These are phyloP conservation scores for Leptodirus hochenwartii DNA, from an alignment of 2,888 invertebrate genomes.

Conservation along the genomic window DNA sequence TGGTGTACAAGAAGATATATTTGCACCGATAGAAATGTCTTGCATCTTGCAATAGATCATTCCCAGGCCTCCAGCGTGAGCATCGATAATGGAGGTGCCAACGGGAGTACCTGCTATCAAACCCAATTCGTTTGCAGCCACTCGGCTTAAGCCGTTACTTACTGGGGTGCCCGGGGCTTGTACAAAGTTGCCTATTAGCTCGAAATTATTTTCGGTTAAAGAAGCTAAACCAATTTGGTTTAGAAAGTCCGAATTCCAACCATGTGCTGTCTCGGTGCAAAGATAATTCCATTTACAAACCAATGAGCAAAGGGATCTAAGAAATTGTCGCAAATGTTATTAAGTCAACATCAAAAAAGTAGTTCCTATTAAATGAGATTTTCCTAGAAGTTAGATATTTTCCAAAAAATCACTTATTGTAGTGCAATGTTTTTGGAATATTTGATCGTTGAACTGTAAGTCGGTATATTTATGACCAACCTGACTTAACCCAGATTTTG, in stretches of 20 bases:
- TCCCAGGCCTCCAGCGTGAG: constrained; percentile 86
- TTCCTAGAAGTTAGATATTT: too few relatives aligned
- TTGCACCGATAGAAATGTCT: too few relatives aligned
- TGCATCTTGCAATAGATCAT: constrained; percentile 71
- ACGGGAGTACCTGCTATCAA: constrained; percentile 58
- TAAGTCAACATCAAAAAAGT: not conserved
- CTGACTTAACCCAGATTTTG: too few relatives aligned
- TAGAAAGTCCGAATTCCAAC: constrained; percentile 63
- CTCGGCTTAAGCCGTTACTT: constrained; percentile 39
- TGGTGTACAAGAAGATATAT: too few relatives aligned
- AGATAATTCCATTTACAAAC: constrained; percentile 92
- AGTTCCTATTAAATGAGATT: too few relatives aligned
- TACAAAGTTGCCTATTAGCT: constrained; percentile 48
- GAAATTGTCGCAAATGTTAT: not conserved
- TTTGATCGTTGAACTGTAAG: too few relatives aligned
- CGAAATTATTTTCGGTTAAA: constrained; percentile 43
- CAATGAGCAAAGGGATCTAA: constrained; percentile 74
- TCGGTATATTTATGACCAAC: too few relatives aligned
- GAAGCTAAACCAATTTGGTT: constrained; percentile 55
- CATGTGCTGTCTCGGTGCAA: constrained; percentile 28
- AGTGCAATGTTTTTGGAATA: too few relatives aligned
- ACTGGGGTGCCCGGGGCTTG: constrained; percentile 54
- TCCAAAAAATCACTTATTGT: too few relatives aligned
- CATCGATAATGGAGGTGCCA: constrained; percentile 83
- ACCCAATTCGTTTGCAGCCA: constrained; percentile 51